These are phyloP conservation scores for Potorous gilbertii DNA, from an alignment of 2,797 vertebrate genomes.

Conservation along the genomic window DNA sequence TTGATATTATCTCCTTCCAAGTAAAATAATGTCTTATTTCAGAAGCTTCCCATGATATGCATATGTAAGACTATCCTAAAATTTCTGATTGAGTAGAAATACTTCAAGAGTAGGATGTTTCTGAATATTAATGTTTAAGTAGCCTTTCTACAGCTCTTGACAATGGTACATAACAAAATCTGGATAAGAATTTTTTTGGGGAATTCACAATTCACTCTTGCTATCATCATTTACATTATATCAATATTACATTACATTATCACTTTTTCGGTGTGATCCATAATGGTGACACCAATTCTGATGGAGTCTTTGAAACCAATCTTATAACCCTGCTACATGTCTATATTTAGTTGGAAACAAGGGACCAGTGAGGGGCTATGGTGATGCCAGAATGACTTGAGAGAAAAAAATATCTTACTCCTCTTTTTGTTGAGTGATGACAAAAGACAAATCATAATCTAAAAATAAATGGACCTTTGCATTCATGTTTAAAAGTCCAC, in stretches of 20 bases:
- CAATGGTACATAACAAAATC: neutral
- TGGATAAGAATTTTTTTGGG: neutral
- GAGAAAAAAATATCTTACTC: slow-evolving; percentile 60
- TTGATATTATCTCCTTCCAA: neutral
- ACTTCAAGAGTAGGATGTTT: neutral
- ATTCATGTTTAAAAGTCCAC: slow-evolving; percentile 49
- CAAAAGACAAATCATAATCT: slow-evolving; percentile 63
- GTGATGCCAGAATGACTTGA: slow-evolving; percentile 46
- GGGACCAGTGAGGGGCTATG: slow-evolving; percentile 49
- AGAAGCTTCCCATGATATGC: slow-evolving; percentile 3
- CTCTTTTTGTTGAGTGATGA: slow-evolving; percentile 42
- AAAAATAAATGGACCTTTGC: slow-evolving; percentile 60
- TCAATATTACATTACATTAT: too few species aligned
- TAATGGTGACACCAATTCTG: neutral
- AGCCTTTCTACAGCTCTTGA: slow-evolving; percentile 15
- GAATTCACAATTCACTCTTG: neutral
- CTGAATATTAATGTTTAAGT: neutral
- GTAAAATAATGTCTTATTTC: slow-evolving; percentile 27
- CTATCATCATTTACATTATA: neutral
- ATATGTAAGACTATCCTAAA: neutral
- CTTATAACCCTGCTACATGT: slow-evolving; percentile 43
- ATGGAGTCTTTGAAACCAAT: slow-evolving; percentile 37
- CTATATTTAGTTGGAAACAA: slow-evolving; percentile 21
- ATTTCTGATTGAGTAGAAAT: slow-evolving; percentile 23
- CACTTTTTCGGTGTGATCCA: neutral